Evolutionary conservation across 2,113 vertebrate species (phyloP).

Genomic region (Naja naja): DNA sequence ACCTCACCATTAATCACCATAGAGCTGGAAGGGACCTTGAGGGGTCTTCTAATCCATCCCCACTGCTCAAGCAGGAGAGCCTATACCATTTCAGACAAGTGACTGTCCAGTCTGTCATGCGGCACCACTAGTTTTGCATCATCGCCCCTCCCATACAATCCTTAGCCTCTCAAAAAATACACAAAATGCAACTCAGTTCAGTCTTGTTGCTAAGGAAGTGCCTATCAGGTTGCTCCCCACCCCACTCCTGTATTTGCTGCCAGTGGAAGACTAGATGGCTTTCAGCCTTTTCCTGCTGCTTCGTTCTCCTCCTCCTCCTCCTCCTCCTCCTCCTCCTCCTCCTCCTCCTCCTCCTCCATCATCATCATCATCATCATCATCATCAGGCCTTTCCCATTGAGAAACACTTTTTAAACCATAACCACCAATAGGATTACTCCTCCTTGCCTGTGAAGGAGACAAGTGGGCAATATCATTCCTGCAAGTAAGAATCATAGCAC

Average conservation of each 20-base stretch:
- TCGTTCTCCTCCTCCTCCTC: not conserved
- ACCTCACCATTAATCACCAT: too few species aligned
- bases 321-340: too few species aligned
- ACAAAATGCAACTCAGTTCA: not conserved
- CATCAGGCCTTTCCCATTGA: not conserved
- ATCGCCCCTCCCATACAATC: not conserved
- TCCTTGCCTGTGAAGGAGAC: not conserved
- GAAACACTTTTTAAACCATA: not conserved
- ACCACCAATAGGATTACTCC: not conserved
- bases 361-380: not conserved
- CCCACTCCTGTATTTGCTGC: not conserved
- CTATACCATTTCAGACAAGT: too few species aligned
- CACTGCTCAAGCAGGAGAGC: too few species aligned
- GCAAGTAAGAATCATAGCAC: too few species aligned
- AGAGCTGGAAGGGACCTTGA: too few species aligned
- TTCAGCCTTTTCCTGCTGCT: not conserved
- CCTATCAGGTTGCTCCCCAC: not conserved
- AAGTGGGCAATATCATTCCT: not conserved
- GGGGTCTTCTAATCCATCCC: too few species aligned
- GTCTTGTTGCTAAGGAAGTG: not conserved
- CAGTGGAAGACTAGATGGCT: not conserved
- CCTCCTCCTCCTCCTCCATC: too few species aligned
- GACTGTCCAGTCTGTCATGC: not conserved
- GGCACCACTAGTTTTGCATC: not conserved
- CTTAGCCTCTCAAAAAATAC: not conserved